phyloP scores from a whole-genome alignment of 1,140 invertebrate species.

The Lepidurus couesii region DNA sequence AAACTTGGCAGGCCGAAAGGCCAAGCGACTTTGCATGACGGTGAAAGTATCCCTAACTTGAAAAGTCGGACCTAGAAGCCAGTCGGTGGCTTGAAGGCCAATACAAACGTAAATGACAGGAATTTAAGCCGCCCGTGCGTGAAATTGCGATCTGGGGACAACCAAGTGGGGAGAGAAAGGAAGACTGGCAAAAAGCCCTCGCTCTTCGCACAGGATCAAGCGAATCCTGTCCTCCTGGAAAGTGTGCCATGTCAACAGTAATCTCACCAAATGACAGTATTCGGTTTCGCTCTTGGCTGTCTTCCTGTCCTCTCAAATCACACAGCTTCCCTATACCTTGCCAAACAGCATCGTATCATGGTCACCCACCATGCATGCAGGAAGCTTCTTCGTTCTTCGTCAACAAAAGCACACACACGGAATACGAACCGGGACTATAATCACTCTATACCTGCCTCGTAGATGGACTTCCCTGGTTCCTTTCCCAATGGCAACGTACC shows the following conservation, averaged over 20 bases:
- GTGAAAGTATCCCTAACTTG: background rate
- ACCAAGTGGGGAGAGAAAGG: background rate
- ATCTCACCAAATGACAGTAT: constrained; percentile 9
- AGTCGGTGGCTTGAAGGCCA: background rate
- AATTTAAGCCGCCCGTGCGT: background rate
- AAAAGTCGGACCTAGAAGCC: background rate
- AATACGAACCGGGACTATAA: background rate
- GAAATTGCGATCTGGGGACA: background rate
- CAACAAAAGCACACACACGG: background rate
- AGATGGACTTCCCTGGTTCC: constrained; percentile 14
- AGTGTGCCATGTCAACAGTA: constrained; percentile 7
- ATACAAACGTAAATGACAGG: background rate
- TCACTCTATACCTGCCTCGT: background rate
- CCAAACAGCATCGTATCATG: background rate
- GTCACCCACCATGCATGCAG: background rate
- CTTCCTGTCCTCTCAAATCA: background rate
- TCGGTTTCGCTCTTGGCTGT: constrained; percentile 13
- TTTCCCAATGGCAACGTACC: background rate
- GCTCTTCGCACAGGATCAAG: background rate
- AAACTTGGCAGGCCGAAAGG: constrained; percentile 8
- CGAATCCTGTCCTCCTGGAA: background rate
- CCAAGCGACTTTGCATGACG: background rate
- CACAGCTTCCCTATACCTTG: background rate
- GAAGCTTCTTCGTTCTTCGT: background rate
- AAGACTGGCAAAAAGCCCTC: background rate